A percentile compares a stretch with the other conserved stretches of the same genome.
Evolutionary conservation across 2,888 invertebrate genomes (phyloP).

Genomic region (Caradrina clavipalpis): DNA sequence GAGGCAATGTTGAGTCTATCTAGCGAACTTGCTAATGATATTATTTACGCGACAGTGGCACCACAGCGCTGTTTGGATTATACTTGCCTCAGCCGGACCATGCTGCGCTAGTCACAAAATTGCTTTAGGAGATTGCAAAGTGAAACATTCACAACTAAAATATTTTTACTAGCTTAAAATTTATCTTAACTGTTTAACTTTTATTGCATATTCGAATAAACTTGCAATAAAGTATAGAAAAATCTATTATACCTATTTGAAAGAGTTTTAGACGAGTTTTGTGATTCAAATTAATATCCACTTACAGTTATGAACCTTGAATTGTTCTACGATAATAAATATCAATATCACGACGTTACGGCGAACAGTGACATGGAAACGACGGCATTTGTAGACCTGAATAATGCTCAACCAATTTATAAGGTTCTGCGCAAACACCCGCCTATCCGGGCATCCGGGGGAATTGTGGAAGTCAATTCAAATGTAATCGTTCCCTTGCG

Average conservation of each 20-base stretch:
- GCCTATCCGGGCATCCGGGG: conserved; percentile 10
- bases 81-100: conserved; percentile 7
- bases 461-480: conserved; percentile 39
- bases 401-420: conserved; percentile 26
- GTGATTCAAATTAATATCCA: too few relatives aligned
- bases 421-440: conserved; percentile 29
- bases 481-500: conserved; percentile 45
- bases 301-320: neutral
- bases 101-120: conserved; percentile 17
- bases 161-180: conserved; percentile 1
- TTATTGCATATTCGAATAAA: too few relatives aligned
- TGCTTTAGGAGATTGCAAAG: conserved; percentile 8
- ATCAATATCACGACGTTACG: conserved; percentile 7
- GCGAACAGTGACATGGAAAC: conserved; percentile 13
- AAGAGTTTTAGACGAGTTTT: neutral
- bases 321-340: neutral
- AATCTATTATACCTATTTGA: neutral
- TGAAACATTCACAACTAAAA: neutral
- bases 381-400: conserved; percentile 24
- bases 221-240: neutral
- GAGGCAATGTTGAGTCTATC: conserved; percentile 8
- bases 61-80: conserved; percentile 12
- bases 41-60: conserved; percentile 12
- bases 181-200: neutral
- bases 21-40: conserved; percentile 36